Evolutionary conservation across 2,888 invertebrate species (phyloP).

Genomic region (Omphaloscelis lunosa): DNA sequence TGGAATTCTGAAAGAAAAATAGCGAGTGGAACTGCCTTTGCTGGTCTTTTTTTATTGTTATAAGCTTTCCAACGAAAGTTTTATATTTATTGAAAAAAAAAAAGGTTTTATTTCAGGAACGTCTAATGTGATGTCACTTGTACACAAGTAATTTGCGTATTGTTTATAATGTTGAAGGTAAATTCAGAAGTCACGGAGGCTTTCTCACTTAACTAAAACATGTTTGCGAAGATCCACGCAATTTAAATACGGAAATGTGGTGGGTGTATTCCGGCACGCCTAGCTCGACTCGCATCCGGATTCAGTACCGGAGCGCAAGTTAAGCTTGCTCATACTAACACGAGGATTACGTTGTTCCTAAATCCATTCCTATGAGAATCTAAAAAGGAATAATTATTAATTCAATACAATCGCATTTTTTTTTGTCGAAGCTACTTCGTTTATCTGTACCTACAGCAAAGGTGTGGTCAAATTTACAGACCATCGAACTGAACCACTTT

Average conservation of each 20-base stretch:
- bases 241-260: conserved; percentile 83
- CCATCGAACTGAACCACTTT: neutral
- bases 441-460: neutral
- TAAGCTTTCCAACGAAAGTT: neutral
- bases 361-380: conserved; percentile 67
- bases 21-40: conserved; percentile 12
- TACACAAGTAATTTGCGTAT: conserved; percentile 12
- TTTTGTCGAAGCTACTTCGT: neutral
- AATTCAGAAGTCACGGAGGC: conserved; percentile 43
- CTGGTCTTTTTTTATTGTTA: conserved; percentile 23
- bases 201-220: conserved; percentile 71
- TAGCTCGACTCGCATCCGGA: conserved; percentile 68
- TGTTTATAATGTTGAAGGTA: conserved; percentile 24
- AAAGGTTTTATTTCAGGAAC: conserved; percentile 20
- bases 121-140: neutral
- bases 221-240: conserved; percentile 74
- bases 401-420: conserved; percentile 18
- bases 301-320: conserved; percentile 61
- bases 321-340: conserved; percentile 70
- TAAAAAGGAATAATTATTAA: conserved; percentile 65
- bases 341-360: conserved; percentile 74
- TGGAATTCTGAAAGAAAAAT: conserved; percentile 42
- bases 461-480: neutral
- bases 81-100: conserved; percentile 1
- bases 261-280: conserved; percentile 73